phyloP scores from a whole-genome alignment of 2,888 invertebrate species.

The Clostera curtula region DNA sequence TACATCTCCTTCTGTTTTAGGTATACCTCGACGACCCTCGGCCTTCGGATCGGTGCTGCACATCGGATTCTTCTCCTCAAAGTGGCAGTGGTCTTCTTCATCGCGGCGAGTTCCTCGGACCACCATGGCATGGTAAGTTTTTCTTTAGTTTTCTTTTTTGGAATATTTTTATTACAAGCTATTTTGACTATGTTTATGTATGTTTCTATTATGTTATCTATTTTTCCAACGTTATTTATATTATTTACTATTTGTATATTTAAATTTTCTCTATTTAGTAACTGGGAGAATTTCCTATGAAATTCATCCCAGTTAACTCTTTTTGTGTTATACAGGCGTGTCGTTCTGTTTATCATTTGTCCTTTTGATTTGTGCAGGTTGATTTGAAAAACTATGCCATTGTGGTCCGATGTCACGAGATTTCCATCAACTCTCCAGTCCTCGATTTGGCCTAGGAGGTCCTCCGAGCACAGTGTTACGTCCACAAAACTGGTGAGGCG shows the following conservation, averaged over 20 bases:
- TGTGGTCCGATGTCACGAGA: background rate
- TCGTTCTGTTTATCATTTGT: background rate
- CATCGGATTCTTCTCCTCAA: slow-evolving; percentile 12
- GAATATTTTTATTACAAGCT: slow-evolving; percentile 2
- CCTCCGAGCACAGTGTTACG: background rate
- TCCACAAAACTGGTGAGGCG: background rate
- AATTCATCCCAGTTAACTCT: slow-evolving; percentile 7
- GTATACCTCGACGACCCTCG: slow-evolving; percentile 10
- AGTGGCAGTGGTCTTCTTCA: slow-evolving; percentile 10
- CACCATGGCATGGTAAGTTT: slow-evolving; percentile 13
- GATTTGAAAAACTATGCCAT: too few relatives aligned
- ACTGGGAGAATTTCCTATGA: slow-evolving; percentile 7
- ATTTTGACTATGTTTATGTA: slow-evolving; percentile 2
- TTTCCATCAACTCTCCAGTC: background rate
- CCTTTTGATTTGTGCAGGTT: background rate
- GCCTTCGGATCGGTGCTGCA: slow-evolving; percentile 10
- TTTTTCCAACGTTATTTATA: slow-evolving; percentile 4
- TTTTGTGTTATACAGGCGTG: background rate
- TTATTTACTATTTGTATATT: background rate
- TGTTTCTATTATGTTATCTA: slow-evolving; percentile 1
- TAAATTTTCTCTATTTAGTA: slow-evolving; percentile 1
- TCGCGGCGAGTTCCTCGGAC: slow-evolving; percentile 9
- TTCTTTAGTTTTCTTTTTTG: slow-evolving; percentile 1
- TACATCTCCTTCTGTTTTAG: slow-evolving; percentile 11
- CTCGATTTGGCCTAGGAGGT: background rate